Percentiles rank a stretch among this genome's conserved stretches.
phyloP scores from a whole-genome alignment of 2,113 vertebrate genomes.

The Xiphophorus maculatus region DNA sequence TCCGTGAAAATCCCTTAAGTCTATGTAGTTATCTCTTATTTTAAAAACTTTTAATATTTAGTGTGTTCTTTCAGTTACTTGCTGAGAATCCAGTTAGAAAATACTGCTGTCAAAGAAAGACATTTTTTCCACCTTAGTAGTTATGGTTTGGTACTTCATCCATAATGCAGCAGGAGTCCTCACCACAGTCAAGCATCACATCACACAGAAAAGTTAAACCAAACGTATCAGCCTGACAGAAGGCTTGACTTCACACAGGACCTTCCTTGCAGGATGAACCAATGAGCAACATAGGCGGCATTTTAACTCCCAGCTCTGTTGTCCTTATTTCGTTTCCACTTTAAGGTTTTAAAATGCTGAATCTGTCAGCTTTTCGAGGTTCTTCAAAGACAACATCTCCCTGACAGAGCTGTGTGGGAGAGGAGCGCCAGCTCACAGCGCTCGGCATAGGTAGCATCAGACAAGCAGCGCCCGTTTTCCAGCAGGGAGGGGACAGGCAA shows the following conservation, averaged over 20 bases:
- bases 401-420: conserved; percentile 30
- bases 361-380: conserved; percentile 14
- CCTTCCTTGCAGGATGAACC: conserved; percentile 25
- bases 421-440: conserved; percentile 24
- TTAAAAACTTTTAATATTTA: background rate
- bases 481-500: conserved; percentile 30
- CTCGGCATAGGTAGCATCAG: conserved; percentile 42
- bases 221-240: conserved; percentile 31
- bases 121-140: conserved; percentile 13
- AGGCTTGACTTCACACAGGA: conserved; percentile 21
- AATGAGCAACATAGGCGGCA: background rate
- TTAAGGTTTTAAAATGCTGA: conserved; percentile 43
- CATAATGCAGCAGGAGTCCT: conserved; percentile 22
- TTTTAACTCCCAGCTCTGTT: conserved; percentile 30
- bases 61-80: background rate
- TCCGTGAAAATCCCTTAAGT: no score
- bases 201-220: conserved; percentile 25
- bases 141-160: conserved; percentile 24
- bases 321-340: conserved; percentile 40
- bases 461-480: conserved; percentile 28
- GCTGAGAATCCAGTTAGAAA: background rate
- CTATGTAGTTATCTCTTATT: no score
- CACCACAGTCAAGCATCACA: conserved; percentile 16
- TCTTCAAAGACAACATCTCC: conserved; percentile 38
- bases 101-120: conserved; percentile 17